phyloP scores from a whole-genome alignment of 2,113 vertebrate genomes.

The Oncorhynchus mykiss region DNA sequence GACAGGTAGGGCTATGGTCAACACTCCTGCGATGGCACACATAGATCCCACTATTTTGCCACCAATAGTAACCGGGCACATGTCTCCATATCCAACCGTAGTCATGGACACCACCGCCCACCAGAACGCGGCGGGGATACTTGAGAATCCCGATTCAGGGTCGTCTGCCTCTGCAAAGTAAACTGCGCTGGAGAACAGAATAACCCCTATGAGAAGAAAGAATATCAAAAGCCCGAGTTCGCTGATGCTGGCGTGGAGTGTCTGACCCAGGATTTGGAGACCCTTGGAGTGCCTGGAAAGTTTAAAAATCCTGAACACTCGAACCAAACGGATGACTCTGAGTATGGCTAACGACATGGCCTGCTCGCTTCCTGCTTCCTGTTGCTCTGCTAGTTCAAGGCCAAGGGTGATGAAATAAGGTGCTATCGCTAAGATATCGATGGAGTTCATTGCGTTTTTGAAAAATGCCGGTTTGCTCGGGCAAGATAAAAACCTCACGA shows the following conservation, averaged over 20 bases:
- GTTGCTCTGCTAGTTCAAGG: constrained; percentile 82
- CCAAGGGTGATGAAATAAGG: constrained; percentile 91
- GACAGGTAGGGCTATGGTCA: constrained; percentile 91
- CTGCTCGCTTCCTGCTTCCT: constrained; percentile 86
- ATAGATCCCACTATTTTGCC: constrained; percentile 94
- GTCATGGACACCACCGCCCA: constrained; percentile 98
- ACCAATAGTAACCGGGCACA: constrained; percentile 89
- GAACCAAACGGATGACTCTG: constrained; percentile 88
- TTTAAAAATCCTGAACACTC: constrained; percentile 95
- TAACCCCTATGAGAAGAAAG: constrained; percentile 90
- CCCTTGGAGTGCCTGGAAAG: constrained; percentile 94
- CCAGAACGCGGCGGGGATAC: constrained; percentile 95
- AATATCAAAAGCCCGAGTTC: constrained; percentile 92
- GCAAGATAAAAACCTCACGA: constrained; percentile 86
- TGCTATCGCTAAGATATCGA: constrained; percentile 87
- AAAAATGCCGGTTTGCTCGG: constrained; percentile 89
- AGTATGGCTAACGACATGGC: constrained; percentile 90
- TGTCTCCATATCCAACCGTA: constrained; percentile 94
- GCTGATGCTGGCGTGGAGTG: constrained; percentile 88
- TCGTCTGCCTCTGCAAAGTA: constrained; percentile 94
- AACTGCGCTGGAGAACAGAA: constrained; percentile 93
- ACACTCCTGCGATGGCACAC: constrained; percentile 91
- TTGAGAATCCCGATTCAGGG: constrained; percentile 81
- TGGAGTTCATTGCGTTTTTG: constrained; percentile 91
- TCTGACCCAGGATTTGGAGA: constrained; percentile 92